A percentile compares a stretch with the other conserved stretches of the same genome.
Conservation (phyloP, 2,888 invertebrate species). For the Ormyrus nitidulus region DNA sequence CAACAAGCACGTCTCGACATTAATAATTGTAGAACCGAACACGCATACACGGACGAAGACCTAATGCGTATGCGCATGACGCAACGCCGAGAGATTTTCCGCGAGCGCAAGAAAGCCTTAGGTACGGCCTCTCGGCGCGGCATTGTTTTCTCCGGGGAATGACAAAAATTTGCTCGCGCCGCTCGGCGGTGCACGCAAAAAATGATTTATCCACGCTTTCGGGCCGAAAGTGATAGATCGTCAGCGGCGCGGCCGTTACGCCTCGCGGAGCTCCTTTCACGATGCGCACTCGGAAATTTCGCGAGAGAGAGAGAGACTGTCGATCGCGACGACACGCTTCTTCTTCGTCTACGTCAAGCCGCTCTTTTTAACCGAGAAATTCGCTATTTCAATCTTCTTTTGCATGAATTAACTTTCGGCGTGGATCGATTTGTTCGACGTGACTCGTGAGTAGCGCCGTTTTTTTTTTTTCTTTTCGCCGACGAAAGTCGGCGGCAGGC, state of each 20-base stretch:
- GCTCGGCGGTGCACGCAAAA: not conserved
- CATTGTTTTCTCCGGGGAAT: constrained; percentile 46
- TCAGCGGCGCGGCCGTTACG: constrained; percentile 6
- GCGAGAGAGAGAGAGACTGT: not conserved
- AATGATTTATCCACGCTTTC: constrained; percentile 38
- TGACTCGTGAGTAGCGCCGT: no score
- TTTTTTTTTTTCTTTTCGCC: no score
- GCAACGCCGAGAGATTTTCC: constrained; percentile 49
- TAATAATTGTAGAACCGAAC: not conserved
- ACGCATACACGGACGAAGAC: not conserved
- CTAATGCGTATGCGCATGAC: constrained; percentile 26
- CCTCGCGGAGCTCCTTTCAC: constrained; percentile 20
- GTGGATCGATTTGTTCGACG: not conserved
- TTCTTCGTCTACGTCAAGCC: not conserved
- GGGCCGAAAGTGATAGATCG: constrained; percentile 39
- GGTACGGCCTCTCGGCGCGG: not conserved
- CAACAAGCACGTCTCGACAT: no score
- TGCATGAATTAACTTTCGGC: not conserved
- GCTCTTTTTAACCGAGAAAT: not conserved
- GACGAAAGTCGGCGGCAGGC: no score
- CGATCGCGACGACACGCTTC: no score
- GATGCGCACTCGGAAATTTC: constrained; percentile 5
- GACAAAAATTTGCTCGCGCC: constrained; percentile 32
- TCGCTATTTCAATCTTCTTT: not conserved
- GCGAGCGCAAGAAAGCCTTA: constrained; percentile 19